Percentiles rank a stretch among this genome's conserved stretches.
These are phyloP conservation scores for rat (Rattus norvegicus) DNA, from an alignment of 2,113 vertebrate genomes.

Conservation along the genomic window DNA sequence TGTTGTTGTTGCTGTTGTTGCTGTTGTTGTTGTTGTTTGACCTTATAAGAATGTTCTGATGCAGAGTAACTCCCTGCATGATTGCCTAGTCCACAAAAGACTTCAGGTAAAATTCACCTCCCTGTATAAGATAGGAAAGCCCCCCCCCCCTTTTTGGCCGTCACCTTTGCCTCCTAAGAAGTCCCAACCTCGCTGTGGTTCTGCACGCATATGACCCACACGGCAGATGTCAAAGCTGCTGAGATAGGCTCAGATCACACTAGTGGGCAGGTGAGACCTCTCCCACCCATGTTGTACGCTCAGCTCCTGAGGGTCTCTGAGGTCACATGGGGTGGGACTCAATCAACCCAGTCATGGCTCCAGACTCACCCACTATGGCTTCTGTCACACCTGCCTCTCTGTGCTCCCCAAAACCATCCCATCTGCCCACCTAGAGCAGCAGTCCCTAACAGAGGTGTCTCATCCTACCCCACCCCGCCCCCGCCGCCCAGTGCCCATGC, in stretches of 20 bases:
- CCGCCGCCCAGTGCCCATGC: neutral
- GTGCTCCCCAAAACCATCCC: neutral
- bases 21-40: neutral
- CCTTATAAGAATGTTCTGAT: neutral
- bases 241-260: neutral
- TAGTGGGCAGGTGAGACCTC: no score
- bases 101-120: neutral
- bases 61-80: fast-evolving
- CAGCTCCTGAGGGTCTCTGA: neutral
- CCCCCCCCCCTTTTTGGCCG: no score
- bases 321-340: neutral
- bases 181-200: neutral
- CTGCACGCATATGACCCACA: fast-evolving
- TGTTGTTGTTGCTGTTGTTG: neutral
- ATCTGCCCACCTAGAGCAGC: neutral
- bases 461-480: no score
- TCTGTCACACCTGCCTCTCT: no score
- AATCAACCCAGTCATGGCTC: neutral
- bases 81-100: neutral
- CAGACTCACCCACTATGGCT: neutral
- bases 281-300: no score
- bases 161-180: neutral
- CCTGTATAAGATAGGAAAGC: neutral
- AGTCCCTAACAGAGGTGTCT: neutral
- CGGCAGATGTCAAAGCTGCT: neutral